Base-by-base conservation (phyloP, 2,797 vertebrate genomes). In the Crenuchus spilurus region DNA sequence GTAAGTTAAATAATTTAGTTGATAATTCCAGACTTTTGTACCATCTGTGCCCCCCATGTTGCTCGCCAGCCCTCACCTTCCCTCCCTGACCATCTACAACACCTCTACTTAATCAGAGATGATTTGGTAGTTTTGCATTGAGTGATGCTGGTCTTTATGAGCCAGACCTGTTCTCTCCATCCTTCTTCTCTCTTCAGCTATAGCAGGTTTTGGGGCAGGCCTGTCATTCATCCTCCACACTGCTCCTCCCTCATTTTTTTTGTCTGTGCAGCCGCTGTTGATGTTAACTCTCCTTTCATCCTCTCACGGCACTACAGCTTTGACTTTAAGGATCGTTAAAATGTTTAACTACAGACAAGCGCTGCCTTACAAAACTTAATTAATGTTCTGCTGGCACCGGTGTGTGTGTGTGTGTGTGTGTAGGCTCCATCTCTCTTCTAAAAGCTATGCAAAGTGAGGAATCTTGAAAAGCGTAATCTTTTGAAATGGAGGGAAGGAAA, bases 311-410 rank as follows among this genome's bases (percentile, higher is more conserved):
- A n/a, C 58, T 33, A 37, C 72, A 74, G 77, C 83, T 83, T 83
- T 83, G 80, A 77, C 77, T 76, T 60, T 69, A 70, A 83, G 60
- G 72, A 79, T 81, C 72, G 60, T 78, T 65, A 74, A 80, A 81
- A 81, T 75, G 69, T 81, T 80, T 79, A 68, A 77, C 79, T 74
- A 60, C 60, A 69, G 71, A 80, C 75, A 78, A 81, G 72, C 69
- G 57, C 78, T 82, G 76, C 78, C 67, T 77, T 67, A 79, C 66
- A 73, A 65, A 78, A 71, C 75, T 76, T 76, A 78, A 81, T 81
- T 76, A 84, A 72, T 73, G 62, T 68, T 62, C 49, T 7, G 54
- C 44, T 42, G 68, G 42, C 22, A 49, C 55, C 20, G 28, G 62
- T 74, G 28, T 55, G 63, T 52, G 22, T 58, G 44, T 16, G 14